Evolutionary conservation across 2,888 invertebrate species (phyloP), one percentile per base, ranked within the genome.

Genomic region (Cheilosia pagana): DNA sequence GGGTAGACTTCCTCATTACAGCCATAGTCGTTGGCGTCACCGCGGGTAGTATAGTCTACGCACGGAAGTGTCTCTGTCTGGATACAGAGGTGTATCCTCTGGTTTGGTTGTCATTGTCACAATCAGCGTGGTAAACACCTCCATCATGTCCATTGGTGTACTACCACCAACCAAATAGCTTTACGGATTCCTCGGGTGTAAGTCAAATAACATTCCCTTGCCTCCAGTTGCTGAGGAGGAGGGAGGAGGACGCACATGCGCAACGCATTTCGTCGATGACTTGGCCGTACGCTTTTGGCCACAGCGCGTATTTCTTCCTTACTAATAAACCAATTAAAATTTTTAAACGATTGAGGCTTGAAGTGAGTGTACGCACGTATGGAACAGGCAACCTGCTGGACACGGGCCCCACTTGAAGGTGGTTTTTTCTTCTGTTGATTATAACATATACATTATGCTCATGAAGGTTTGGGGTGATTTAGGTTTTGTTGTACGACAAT

Each of bases 241-340:
- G n/a, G n/a, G n/a, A n/a, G n/a, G n/a, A n/a, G 21, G 57, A 28
- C 16, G 8, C 45, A 71, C 65, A 55, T 41, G 57, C 28, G 62
- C 77, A 5, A 77, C 60, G 77, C 72, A 72, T 72, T 71, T 77
- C 57, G 43, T 60, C 67, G 67, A 74, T 67, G 41, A 16, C 48
- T 60, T 48, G 39, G 21, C 28, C 19, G 45, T 35, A 45, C 57
- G 72, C 72, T 50, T 77, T 72, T 53, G 48, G 39, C 23, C 60
- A 55, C 60, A 62, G n/a, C 45, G 41, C 7, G 16, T 60, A 31
- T 8, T 48, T 60, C n/a, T 8, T 41, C 52, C 19, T 35, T 39
- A 39, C 67, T 78, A 82, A 79, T 79, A 75, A 68, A 59, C 78
- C 83, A 83, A 83, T 83, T 83, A 83, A 83, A 72, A 68, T 74